Conservation (phyloP, 1,140 invertebrate genomes). For the Eulimnadia texana region DNA sequence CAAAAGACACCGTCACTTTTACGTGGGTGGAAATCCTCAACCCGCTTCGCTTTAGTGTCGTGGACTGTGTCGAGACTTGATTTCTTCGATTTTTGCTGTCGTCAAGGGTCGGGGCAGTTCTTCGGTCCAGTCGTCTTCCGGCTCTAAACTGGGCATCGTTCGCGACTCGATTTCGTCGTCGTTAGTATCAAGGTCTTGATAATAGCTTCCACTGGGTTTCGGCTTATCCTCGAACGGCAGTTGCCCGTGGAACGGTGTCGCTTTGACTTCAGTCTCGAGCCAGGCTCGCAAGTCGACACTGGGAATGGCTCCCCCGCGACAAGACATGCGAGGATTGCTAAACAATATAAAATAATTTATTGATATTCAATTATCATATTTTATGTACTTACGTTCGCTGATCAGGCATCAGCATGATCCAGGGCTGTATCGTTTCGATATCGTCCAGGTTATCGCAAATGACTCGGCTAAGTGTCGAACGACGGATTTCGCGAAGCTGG, state of each 20-base stretch:
- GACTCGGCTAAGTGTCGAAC: constrained; percentile 48
- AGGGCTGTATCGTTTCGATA: constrained; percentile 28
- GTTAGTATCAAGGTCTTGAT: neutral
- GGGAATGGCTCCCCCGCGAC: constrained; percentile 8
- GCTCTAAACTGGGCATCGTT: neutral
- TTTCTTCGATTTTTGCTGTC: neutral
- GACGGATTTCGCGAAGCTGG: constrained; percentile 43
- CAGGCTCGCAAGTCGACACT: constrained; percentile 13
- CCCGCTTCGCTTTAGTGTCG: neutral
- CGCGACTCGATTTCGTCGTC: neutral
- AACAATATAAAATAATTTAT: neutral
- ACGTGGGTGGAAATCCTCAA: too few species aligned
- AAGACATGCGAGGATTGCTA: constrained; percentile 16
- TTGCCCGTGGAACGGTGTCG: neutral
- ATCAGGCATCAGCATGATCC: constrained; percentile 15
- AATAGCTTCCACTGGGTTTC: neutral
- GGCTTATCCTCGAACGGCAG: neutral
- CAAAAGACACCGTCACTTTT: too few species aligned
- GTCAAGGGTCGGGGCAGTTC: constrained; percentile 4
- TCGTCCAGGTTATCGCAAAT: constrained; percentile 52
- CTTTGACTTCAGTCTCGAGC: constrained; percentile 13
- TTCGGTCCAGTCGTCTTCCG: constrained; percentile 10
- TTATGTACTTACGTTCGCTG: constrained; percentile 10
- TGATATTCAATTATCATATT: neutral
- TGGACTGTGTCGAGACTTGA: neutral